Base-by-base conservation (phyloP, 2,797 vertebrate species). In the Sparidentex hasta region DNA sequence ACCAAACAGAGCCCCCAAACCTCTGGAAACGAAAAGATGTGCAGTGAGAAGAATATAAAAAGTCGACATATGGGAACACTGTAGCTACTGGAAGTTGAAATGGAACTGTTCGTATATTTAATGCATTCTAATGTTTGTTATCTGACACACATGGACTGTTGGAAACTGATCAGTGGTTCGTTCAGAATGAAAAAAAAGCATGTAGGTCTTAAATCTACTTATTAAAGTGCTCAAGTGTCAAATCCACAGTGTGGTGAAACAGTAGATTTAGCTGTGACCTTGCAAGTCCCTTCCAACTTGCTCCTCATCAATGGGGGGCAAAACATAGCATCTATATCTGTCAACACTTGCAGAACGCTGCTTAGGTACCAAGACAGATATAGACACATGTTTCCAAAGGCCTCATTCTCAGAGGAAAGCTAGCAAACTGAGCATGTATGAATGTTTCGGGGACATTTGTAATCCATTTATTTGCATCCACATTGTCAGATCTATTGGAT, bases 161-260 rank as follows among this genome's bases (percentile, higher is more conserved):
- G 44, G 41, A 57, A 81, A 65, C 13, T 3, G 21, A 74, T 57
- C 56, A 76, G 75, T 78, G 56, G 78, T 78, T 85, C 68, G 20
- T 70, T 75, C 12, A 64, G 57, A 74, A 64, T 71, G 62, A 66
- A 56, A 38, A 38, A 38, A 76, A 44, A 65, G 54, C 4, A 48
- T 59, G 50, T 68, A 76, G 50, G 67, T 81, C 54, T 69, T 66
- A 73, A 75, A 72, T 85, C 65, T 85, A 82, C 13, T 0, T 74
- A 83, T 86, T 91, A 93, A 92, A 93, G 91, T 91, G 89, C 91
- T 79, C 51, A 78, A 83, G 87, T 84, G 82, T 84, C 59, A 76
- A 78, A 82, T 81, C 70, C 58, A 72, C 79, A 21, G 13, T 68
- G 58, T 44, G 77, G 74, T 76, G 76, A 83, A 71, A 77, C 57